Conservation (phyloP, 92 coral and sea anemone genomes). For the Meandrina meandrites region DNA sequence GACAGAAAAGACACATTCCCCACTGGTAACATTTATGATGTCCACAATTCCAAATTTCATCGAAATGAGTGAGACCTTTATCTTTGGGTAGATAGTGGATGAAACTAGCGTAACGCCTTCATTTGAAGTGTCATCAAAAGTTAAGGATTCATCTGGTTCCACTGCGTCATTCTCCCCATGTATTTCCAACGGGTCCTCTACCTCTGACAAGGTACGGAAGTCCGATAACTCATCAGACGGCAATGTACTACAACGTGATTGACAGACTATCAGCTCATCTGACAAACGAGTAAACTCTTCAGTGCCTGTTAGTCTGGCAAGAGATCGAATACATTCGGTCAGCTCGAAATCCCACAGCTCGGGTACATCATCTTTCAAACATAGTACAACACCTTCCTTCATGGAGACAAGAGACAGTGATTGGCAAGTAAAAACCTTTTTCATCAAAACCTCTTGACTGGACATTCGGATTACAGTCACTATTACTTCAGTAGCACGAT, state of each 20-base stretch:
- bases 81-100: too few species aligned
- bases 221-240: background rate
- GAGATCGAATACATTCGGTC: background rate
- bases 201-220: background rate
- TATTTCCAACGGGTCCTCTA: background rate
- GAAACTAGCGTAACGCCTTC: background rate
- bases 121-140: background rate
- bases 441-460: background rate
- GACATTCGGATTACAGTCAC: background rate
- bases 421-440: background rate
- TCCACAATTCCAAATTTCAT: too few species aligned
- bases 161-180: background rate
- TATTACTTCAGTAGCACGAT: background rate
- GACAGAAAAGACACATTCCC: background rate
- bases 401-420: background rate
- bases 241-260: too few species aligned
- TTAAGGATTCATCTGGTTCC: background rate
- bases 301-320: background rate
- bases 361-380: background rate
- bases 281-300: background rate
- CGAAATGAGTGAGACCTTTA: background rate
- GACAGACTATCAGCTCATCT: slow-evolving; percentile 1
- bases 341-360: slow-evolving; percentile 25
- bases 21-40: background rate
- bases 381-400: background rate